These are phyloP conservation scores for Sthenelais limicola DNA, from an alignment of 2,888 invertebrate species.

Conservation along the genomic window DNA sequence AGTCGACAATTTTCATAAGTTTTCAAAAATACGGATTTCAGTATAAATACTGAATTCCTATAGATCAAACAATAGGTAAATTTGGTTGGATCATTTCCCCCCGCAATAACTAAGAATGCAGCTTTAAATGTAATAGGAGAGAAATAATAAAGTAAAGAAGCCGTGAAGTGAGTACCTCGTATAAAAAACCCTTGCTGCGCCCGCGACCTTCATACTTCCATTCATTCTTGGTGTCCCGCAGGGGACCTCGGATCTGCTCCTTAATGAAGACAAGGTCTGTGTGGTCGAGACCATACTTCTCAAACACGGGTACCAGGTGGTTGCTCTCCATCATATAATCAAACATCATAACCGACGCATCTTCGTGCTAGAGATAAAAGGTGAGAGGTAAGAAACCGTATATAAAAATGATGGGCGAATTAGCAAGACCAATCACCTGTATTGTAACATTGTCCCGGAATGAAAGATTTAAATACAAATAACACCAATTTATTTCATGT, in stretches of 20 bases:
- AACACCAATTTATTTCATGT: too few relatives aligned
- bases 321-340: slow-evolving; percentile 73
- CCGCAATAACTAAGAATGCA: too few relatives aligned
- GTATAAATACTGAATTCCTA: too few relatives aligned
- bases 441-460: too few relatives aligned
- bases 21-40: too few relatives aligned
- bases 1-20: too few relatives aligned
- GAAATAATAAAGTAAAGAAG: too few relatives aligned
- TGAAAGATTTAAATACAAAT: too few relatives aligned
- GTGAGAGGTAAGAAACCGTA: neutral
- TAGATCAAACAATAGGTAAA: too few relatives aligned
- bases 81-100: too few relatives aligned
- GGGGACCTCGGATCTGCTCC: slow-evolving; percentile 72
- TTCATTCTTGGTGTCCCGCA: slow-evolving; percentile 3
- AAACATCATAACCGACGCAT: slow-evolving; percentile 74
- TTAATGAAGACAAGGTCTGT: slow-evolving; percentile 73
- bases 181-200: slow-evolving; percentile 74
- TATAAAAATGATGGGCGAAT: neutral
- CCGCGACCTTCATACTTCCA: neutral
- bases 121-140: too few relatives aligned
- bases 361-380: slow-evolving; percentile 74
- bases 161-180: slow-evolving; percentile 75
- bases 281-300: slow-evolving; percentile 63
- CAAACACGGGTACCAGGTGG: slow-evolving; percentile 64
- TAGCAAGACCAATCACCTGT: too few relatives aligned